Evolutionary conservation across 2,113 vertebrate genomes (phyloP).

Genomic region (Aptenodytes forsteri): DNA sequence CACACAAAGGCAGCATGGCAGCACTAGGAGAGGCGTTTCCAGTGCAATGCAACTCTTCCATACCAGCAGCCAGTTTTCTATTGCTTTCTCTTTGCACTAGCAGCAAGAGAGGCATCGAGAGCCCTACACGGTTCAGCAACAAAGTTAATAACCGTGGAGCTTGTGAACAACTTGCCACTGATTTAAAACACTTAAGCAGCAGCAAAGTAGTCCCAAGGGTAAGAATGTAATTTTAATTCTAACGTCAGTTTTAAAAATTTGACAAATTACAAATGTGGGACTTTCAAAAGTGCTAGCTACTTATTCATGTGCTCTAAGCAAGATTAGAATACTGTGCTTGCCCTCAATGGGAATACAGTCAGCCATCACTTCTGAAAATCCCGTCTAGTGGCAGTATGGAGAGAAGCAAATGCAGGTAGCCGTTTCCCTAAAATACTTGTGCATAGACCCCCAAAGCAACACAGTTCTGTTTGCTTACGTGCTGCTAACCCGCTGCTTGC

Average conservation of each 20-base stretch:
- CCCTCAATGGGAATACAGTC: background rate
- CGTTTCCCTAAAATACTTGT: background rate
- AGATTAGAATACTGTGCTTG: background rate
- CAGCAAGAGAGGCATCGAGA: background rate
- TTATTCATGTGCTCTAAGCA: background rate
- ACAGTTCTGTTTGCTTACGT: conserved; percentile 80
- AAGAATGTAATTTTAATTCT: background rate
- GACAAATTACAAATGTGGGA: background rate
- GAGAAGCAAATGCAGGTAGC: background rate
- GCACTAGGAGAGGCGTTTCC: background rate
- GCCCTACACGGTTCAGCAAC: background rate
- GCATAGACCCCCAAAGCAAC: background rate
- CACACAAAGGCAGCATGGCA: background rate
- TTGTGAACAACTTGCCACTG: background rate
- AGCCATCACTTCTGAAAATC: background rate
- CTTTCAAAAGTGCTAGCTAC: background rate
- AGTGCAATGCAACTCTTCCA: background rate
- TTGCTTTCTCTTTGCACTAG: background rate
- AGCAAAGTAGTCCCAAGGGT: background rate
- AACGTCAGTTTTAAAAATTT: background rate
- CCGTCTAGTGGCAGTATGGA: background rate
- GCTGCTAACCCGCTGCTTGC: conserved; percentile 94
- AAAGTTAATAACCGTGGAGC: background rate
- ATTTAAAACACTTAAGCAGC: background rate
- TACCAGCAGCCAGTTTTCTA: background rate